Percentiles rank a stretch among this genome's conserved stretches.
These are phyloP conservation scores for Oscheius sp. DNA, from an alignment of 2,888 invertebrate species.

Conservation along the genomic window DNA sequence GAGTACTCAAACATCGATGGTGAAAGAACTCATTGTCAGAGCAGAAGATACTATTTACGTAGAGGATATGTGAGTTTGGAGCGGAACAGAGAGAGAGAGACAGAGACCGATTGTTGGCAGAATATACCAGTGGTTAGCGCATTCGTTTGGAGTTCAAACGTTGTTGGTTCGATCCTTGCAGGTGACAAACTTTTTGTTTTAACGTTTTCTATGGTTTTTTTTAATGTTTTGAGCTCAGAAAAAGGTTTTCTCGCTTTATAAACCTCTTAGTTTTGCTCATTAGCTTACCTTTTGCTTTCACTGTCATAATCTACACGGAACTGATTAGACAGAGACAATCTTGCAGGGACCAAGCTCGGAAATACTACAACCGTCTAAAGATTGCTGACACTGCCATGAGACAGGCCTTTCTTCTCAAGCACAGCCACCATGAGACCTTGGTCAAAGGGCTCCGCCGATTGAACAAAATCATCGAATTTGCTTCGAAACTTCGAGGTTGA, in stretches of 20 bases:
- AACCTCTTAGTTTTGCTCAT: too few species aligned
- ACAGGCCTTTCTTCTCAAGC: conserved; percentile 49
- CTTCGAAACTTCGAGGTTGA: conserved; percentile 51
- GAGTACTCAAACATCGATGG: conserved; percentile 63
- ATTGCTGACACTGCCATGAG: conserved; percentile 54
- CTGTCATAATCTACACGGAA: too few species aligned
- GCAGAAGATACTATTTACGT: conserved; percentile 67
- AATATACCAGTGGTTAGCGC: too few species aligned
- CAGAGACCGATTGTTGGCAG: too few species aligned
- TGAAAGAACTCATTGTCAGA: conserved; percentile 67
- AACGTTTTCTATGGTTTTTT: background rate
- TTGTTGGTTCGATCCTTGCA: too few species aligned
- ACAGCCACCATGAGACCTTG: conserved; percentile 56
- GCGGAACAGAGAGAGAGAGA: background rate
- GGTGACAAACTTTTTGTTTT: background rate
- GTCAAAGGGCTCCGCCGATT: conserved; percentile 54
- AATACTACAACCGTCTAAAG: conserved; percentile 55
- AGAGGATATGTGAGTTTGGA: conserved; percentile 52
- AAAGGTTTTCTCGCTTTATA: too few species aligned
- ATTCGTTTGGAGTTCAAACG: too few species aligned
- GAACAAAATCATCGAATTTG: conserved; percentile 59
- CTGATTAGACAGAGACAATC: too few species aligned
- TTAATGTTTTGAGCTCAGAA: too few species aligned
- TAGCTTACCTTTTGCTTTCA: too few species aligned
- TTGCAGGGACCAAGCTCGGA: conserved; percentile 48